These are phyloP conservation scores for Microcebus jonahi DNA, from an alignment of 2,113 vertebrate species.

Conservation along the genomic window DNA sequence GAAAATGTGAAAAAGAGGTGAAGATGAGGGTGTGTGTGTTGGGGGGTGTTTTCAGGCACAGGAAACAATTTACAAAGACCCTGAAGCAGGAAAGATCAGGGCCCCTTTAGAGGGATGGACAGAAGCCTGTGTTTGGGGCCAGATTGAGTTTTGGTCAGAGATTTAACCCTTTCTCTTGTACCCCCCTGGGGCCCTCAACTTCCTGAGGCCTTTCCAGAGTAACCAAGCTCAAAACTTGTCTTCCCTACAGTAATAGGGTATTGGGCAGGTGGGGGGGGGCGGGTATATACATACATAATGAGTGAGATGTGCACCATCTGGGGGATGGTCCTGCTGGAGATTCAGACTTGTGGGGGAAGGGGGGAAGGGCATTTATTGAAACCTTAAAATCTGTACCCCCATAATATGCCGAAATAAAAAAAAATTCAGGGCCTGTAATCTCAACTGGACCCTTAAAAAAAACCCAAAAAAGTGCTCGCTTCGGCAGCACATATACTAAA, in stretches of 20 bases:
- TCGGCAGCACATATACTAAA: too few relatives aligned
- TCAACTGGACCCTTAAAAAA: too few relatives aligned
- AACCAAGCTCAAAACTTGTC: neutral
- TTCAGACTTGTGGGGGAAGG: too few relatives aligned
- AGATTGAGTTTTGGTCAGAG: neutral
- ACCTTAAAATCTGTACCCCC: too few relatives aligned
- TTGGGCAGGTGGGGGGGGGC: too few relatives aligned
- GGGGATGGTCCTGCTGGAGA: too few relatives aligned
- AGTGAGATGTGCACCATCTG: too few relatives aligned
- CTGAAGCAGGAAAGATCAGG: slow-evolving; percentile 23
- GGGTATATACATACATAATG: too few relatives aligned
- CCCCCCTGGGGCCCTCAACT: neutral
- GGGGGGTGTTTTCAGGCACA: neutral
- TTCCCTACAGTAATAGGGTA: neutral
- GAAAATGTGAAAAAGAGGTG: neutral
- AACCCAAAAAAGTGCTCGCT: too few relatives aligned
- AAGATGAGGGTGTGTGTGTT: neutral
- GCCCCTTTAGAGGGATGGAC: neutral
- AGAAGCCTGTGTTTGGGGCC: neutral
- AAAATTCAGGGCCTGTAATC: too few relatives aligned
- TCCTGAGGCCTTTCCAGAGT: neutral
- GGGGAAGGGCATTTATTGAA: too few relatives aligned
- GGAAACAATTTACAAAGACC: neutral
- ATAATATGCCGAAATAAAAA: too few relatives aligned
- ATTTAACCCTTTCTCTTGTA: slow-evolving; percentile 48